Conservation (phyloP, 1,140 invertebrate species). For the Anthonomus grandis region DNA sequence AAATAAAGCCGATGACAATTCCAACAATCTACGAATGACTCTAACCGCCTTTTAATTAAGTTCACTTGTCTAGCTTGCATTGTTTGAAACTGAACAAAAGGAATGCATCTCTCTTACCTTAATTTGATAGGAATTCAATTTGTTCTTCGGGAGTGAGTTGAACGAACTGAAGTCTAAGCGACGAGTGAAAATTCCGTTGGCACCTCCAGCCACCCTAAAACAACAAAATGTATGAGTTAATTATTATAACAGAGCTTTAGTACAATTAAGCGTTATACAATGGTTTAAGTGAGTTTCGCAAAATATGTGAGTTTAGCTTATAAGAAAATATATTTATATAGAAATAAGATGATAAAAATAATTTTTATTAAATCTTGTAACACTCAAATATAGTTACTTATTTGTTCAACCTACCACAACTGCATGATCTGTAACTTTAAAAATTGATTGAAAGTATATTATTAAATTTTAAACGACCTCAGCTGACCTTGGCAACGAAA, state of each 20-base stretch:
- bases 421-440: too few species aligned
- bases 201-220: conserved; percentile 80
- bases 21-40: neutral
- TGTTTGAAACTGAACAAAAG: conserved; percentile 29
- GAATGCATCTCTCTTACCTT: conserved; percentile 71
- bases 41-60: conserved; percentile 18
- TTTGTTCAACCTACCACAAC: too few species aligned
- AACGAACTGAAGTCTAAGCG: conserved; percentile 92
- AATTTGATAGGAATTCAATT: conserved; percentile 98
- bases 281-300: too few species aligned
- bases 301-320: too few species aligned
- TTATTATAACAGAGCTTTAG: too few species aligned
- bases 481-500: conserved; percentile 19
- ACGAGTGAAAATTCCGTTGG: conserved; percentile 85
- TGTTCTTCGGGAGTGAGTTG: conserved; percentile 88
- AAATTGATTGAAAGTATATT: conserved; percentile 15
- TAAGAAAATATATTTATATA: too few species aligned
- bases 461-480: conserved; percentile 28
- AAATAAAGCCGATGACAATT: neutral
- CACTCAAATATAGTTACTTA: too few species aligned
- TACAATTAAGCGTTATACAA: too few species aligned
- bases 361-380: too few species aligned
- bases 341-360: too few species aligned
- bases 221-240: conserved; percentile 35
- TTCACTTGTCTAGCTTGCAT: conserved; percentile 10